These are phyloP conservation scores for Apotomis turbidana DNA, from an alignment of 2,888 invertebrate species.

Conservation along the genomic window DNA sequence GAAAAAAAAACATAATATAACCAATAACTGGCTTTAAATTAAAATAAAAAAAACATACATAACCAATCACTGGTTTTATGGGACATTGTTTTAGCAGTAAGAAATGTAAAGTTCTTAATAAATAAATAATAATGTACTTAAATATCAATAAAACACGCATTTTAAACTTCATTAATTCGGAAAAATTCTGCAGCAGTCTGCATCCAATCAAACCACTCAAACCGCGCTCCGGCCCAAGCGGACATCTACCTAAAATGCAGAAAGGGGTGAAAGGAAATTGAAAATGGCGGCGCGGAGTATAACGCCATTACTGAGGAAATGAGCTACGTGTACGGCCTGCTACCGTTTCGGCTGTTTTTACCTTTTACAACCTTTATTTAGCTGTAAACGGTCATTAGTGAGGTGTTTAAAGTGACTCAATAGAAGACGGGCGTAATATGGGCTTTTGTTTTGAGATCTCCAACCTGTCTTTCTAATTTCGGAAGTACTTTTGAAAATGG, in stretches of 20 bases:
- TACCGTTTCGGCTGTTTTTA: slow-evolving; percentile 32
- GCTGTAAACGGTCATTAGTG: slow-evolving; percentile 15
- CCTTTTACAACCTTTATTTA: slow-evolving; percentile 16
- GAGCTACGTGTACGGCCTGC: slow-evolving; percentile 73
- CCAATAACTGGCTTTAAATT: too few relatives aligned
- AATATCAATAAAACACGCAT: too few relatives aligned
- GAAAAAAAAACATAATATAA: too few relatives aligned
- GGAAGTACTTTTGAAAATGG: too few relatives aligned
- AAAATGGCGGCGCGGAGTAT: slow-evolving; percentile 80
- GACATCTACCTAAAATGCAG: slow-evolving; percentile 62
- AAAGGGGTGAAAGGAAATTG: slow-evolving; percentile 79
- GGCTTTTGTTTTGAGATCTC: too few relatives aligned
- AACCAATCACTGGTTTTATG: too few relatives aligned
- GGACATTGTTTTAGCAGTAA: too few relatives aligned
- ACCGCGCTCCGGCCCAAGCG: slow-evolving; percentile 60
- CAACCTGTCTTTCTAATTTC: too few relatives aligned
- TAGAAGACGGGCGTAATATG: not conserved
- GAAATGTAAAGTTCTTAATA: too few relatives aligned
- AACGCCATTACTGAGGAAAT: slow-evolving; percentile 81
- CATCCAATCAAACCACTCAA: slow-evolving; percentile 49
- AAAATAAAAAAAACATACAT: too few relatives aligned
- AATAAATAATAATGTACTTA: too few relatives aligned
- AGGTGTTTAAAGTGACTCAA: not conserved
- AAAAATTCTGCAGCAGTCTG: not conserved
- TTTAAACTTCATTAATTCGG: not conserved